Evolutionary conservation across 1,140 invertebrate genomes (phyloP).

Genomic region (Habropoda laboriosa): DNA sequence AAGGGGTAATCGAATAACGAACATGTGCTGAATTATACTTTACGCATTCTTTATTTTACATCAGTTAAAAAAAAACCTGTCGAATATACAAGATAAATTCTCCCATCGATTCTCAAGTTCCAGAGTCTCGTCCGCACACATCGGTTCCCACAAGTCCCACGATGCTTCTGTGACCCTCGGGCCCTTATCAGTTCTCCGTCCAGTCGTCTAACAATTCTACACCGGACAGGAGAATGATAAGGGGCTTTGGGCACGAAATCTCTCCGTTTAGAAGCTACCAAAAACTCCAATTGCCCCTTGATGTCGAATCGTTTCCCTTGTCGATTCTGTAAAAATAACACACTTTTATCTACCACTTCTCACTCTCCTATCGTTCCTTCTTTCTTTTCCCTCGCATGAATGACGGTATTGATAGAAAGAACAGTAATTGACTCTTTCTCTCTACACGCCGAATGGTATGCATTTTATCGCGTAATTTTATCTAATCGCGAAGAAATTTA

Average conservation of each 20-base stretch:
- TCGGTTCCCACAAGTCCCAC: slow-evolving; percentile 49
- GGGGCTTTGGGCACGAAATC: slow-evolving; percentile 82
- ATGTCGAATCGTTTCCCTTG: not conserved
- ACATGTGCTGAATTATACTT: not conserved
- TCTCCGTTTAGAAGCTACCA: slow-evolving; percentile 7
- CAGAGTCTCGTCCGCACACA: not conserved
- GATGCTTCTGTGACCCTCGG: slow-evolving; percentile 83
- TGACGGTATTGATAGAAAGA: not conserved
- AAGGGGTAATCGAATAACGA: not conserved
- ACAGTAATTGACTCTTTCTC: not conserved
- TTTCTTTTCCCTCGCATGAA: not conserved
- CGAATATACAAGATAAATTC: not conserved
- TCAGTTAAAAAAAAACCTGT: not conserved
- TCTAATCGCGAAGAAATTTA: slow-evolving; percentile 36
- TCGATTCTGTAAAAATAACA: not conserved
- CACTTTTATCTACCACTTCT: not conserved
- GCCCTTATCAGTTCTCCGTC: slow-evolving; percentile 91
- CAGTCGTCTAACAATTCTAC: slow-evolving; percentile 84
- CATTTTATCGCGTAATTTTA: slow-evolving; percentile 24
- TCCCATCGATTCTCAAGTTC: not conserved
- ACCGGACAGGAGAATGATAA: slow-evolving; percentile 89
- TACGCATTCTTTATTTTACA: not conserved
- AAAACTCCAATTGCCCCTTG: not conserved
- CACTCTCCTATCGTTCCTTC: not conserved
- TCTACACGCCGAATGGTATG: not conserved